Conservation (phyloP, 2,888 invertebrate genomes). For the Coecobrya sp. region DNA sequence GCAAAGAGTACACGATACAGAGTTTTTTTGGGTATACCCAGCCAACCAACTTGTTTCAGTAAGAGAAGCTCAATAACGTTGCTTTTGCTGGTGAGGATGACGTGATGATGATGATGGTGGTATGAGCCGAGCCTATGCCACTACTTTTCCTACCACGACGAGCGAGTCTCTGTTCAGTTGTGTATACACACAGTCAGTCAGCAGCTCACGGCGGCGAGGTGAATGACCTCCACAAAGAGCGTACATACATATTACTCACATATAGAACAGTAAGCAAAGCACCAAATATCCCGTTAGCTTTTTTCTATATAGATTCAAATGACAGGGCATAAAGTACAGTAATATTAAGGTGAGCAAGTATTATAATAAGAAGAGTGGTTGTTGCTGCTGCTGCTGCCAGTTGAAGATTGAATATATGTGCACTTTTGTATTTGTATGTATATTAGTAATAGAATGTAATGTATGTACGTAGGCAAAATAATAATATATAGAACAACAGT, state of each 20-base stretch:
- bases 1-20: conserved; percentile 10
- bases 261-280: conserved; percentile 46
- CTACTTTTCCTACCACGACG: conserved; percentile 73
- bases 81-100: conserved; percentile 51
- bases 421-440: not conserved
- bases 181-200: conserved; percentile 79
- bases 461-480: not conserved
- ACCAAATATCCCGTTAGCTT: conserved; percentile 78
- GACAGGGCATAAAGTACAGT: conserved; percentile 69
- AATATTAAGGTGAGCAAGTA: conserved; percentile 70
- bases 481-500: conserved; percentile 1
- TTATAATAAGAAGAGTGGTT: conserved; percentile 62
- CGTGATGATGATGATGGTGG: conserved; percentile 39
- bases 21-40: conserved; percentile 32
- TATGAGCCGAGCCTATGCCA: conserved; percentile 81
- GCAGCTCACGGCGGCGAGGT: conserved; percentile 78
- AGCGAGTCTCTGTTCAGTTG: conserved; percentile 30
- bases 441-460: not conserved
- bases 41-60: conserved; percentile 42
- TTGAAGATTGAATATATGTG: not conserved
- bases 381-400: conserved; percentile 8
- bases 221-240: conserved; percentile 71
- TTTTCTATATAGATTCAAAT: conserved; percentile 62
- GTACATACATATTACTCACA: conserved; percentile 56
- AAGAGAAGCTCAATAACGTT: conserved; percentile 72